Evolutionary conservation across 2,797 vertebrate species (phyloP).

Genomic region (Crenichthys baileyi): DNA sequence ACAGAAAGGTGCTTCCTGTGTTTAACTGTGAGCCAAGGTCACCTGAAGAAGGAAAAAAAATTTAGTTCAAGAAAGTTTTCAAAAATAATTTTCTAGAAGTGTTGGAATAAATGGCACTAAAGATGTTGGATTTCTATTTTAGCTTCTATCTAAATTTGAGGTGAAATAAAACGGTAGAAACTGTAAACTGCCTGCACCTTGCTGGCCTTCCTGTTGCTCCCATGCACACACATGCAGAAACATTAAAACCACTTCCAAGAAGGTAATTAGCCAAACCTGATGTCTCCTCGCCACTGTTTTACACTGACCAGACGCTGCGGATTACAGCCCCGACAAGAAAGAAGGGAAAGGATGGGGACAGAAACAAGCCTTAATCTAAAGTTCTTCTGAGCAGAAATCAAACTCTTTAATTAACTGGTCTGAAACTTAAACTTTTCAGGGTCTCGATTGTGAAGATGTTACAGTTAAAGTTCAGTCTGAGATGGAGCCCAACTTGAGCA

Average conservation of each 20-base stretch:
- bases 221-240: constrained; percentile 5
- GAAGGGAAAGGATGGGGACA: neutral
- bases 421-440: neutral
- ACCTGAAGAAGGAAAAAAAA: constrained; percentile 35
- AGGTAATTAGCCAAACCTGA: constrained; percentile 69
- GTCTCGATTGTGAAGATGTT: neutral
- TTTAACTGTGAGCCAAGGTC: constrained; percentile 19
- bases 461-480: neutral
- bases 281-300: constrained; percentile 67
- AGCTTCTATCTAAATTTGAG: neutral
- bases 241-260: constrained; percentile 51
- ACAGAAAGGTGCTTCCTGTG: constrained; percentile 79
- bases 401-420: neutral
- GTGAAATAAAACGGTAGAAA: neutral
- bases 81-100: neutral
- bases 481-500: neutral
- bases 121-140: neutral
- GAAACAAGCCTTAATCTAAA: neutral
- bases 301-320: constrained; percentile 54
- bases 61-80: neutral
- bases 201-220: constrained; percentile 76
- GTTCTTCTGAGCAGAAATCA: neutral
- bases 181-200: neutral
- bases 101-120: neutral
- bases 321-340: constrained; percentile 46